Conservation (phyloP, 92 coral and sea anemone species). For the Zoanthus sociatus region DNA sequence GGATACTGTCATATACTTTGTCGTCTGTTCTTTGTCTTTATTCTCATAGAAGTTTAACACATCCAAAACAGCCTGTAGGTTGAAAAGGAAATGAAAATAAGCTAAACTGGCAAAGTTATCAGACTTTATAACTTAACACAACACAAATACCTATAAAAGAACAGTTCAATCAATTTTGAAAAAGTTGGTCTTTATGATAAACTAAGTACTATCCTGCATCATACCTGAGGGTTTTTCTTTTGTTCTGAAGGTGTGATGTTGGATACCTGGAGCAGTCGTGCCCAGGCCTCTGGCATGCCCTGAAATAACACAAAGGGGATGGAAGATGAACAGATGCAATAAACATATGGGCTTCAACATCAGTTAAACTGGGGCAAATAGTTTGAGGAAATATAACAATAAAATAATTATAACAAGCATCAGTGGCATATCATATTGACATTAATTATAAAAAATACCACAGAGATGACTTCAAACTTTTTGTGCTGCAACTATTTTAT, state of each 20-base stretch:
- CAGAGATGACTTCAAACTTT: too few species aligned
- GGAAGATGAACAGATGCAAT: too few species aligned
- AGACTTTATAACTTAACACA: neutral
- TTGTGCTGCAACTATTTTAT: too few species aligned
- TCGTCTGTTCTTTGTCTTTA: constrained; percentile 81
- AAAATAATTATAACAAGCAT: too few species aligned
- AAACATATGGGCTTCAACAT: too few species aligned
- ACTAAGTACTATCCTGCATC: neutral
- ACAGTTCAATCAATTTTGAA: too few species aligned
- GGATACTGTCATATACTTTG: constrained; percentile 97
- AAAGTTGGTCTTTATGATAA: neutral
- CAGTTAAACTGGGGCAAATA: too few species aligned
- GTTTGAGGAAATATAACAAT: too few species aligned
- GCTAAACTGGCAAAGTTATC: neutral
- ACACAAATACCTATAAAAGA: neutral
- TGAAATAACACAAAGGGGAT: constrained; percentile 1
- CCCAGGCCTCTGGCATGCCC: constrained; percentile 99
- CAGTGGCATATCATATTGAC: too few species aligned
- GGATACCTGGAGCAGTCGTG: constrained; percentile 91
- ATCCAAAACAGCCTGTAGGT: constrained; percentile 90
- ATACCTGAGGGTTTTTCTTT: constrained; percentile 96
- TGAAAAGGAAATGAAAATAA: neutral
- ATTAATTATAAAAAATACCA: too few species aligned
- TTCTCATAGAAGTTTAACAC: constrained; percentile 96
- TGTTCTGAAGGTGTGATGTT: constrained; percentile 97